A percentile compares a stretch with the other conserved stretches of the same genome.
Conservation (phyloP, 2,113 vertebrate species). For the Trematocara nigrifrons region DNA sequence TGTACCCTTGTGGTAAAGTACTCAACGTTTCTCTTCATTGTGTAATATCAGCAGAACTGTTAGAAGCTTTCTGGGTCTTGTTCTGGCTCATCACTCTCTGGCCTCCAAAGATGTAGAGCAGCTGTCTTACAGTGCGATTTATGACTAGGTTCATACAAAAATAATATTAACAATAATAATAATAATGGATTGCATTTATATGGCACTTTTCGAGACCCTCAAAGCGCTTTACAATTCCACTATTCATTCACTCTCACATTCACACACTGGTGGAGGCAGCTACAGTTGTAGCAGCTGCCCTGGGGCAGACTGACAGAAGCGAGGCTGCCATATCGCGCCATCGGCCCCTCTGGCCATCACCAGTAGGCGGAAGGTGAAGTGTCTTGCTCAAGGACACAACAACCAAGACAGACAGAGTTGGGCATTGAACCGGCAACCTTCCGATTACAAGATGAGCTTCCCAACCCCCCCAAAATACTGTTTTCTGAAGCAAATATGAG, state of each 20-base stretch:
- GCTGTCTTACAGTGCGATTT: background rate
- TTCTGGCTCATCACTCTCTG: background rate
- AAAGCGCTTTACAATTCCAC: background rate
- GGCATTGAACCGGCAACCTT: fast-evolving
- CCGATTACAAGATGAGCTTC: fast-evolving
- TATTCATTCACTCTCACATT: too few species aligned
- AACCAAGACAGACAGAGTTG: background rate
- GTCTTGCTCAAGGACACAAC: background rate
- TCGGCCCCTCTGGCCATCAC: background rate
- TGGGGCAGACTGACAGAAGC: background rate
- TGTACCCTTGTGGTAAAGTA: background rate
- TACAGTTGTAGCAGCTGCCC: background rate
- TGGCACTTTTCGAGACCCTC: fast-evolving
- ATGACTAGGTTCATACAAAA: background rate
- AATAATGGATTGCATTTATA: background rate
- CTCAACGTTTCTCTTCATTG: background rate
- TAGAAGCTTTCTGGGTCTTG: background rate
- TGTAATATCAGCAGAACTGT: background rate
- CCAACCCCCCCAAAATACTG: background rate
- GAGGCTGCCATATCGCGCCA: background rate
- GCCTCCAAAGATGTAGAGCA: background rate
- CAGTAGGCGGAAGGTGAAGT: background rate
- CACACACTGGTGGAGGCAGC: fast-evolving
- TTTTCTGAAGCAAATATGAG: background rate
- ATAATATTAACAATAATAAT: background rate